phyloP scores from a whole-genome alignment of 2,888 invertebrate genomes.

The Drosophila sordidula region DNA sequence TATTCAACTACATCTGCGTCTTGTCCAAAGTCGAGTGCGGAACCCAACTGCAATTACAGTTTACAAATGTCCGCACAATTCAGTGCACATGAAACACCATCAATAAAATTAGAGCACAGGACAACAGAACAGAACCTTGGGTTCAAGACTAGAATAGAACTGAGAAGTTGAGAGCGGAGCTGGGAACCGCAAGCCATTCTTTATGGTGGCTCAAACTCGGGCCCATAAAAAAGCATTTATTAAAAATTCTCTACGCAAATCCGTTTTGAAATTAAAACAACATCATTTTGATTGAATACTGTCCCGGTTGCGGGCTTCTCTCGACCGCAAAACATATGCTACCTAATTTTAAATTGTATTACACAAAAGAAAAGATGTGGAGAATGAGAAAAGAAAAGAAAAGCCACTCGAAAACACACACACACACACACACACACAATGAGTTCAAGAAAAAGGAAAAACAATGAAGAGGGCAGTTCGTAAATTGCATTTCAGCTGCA shows the following conservation, averaged over 20 bases:
- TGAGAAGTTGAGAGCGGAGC: not conserved
- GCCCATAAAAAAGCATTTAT: slow-evolving; percentile 70
- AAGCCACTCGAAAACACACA: slow-evolving; percentile 61
- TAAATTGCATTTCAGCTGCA: slow-evolving; percentile 73
- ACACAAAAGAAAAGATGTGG: slow-evolving; percentile 61
- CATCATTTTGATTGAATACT: slow-evolving; percentile 81
- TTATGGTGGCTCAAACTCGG: slow-evolving; percentile 42
- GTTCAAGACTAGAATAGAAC: not conserved
- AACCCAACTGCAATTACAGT: slow-evolving; percentile 69
- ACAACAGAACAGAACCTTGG: slow-evolving; percentile 28
- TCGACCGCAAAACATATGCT: slow-evolving; percentile 75
- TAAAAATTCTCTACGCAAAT: slow-evolving; percentile 81
- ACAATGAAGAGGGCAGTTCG: slow-evolving; percentile 59
- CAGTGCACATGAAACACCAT: slow-evolving; percentile 76
- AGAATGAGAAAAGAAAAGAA: slow-evolving; percentile 42
- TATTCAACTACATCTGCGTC: slow-evolving; percentile 46
- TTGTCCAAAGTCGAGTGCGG: slow-evolving; percentile 48
- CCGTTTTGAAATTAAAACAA: slow-evolving; percentile 78
- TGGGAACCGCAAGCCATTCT: slow-evolving; percentile 50
- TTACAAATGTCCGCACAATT: slow-evolving; percentile 69
- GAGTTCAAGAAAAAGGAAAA: slow-evolving; percentile 48
- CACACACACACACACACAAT: slow-evolving; percentile 19
- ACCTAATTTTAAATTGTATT: slow-evolving; percentile 73
- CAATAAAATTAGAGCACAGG: slow-evolving; percentile 73
- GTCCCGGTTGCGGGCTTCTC: slow-evolving; percentile 22